Base-by-base conservation (phyloP, 2,888 invertebrate genomes). In the Drosophila merina region DNA sequence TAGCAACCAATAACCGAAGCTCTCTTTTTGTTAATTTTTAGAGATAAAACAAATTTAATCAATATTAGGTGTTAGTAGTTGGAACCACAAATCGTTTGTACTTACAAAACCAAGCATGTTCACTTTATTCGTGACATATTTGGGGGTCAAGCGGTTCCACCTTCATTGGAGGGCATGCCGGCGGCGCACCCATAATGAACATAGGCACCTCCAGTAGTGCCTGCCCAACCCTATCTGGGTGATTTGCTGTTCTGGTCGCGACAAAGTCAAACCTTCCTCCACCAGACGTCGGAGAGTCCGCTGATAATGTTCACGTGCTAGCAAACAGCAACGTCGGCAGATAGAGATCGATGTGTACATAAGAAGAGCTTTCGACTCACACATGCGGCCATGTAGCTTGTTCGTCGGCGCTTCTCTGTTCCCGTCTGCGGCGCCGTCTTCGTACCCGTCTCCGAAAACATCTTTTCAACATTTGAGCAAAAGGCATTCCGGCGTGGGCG, bases 291-390 rank as follows among this genome's bases (percentile, higher is more conserved):
- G 60, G 51, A 57, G 47, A 55, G 62, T 54, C 56, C 50, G 49
- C 50, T 82, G 79, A 79, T 76, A 69, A 57, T 48, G 70, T 79
- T 79, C 83, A 86, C 80, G 80, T 80, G 84, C 68, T 42, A 49
- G 45, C 58, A 33, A 50, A 49, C 26, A 28, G 47, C 47, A 48
- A 36, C 56, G 63, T 72, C 71, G 55, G 64, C 72, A 49, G 63
- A 71, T 58, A 47, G 45, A 68, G 59, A 68, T 68, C 54, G 49
- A 42, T 10, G 25, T 10, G 5, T 25, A 44, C 25, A 20, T 20
- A 20, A 7, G 42, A 7, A 14, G 42, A 42, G 42, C 42, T 42
- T 20, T 42, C 20, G 8, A 42, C 7, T 8, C 20, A 42, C 42
- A 20, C 20, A 42, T 20, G 7, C 42, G 3, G n/a, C 14, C n/a